Percentiles rank a stretch among this genome's conserved stretches.
Evolutionary conservation across 2,797 vertebrate genomes (phyloP).

Genomic region (Spinus pinus): DNA sequence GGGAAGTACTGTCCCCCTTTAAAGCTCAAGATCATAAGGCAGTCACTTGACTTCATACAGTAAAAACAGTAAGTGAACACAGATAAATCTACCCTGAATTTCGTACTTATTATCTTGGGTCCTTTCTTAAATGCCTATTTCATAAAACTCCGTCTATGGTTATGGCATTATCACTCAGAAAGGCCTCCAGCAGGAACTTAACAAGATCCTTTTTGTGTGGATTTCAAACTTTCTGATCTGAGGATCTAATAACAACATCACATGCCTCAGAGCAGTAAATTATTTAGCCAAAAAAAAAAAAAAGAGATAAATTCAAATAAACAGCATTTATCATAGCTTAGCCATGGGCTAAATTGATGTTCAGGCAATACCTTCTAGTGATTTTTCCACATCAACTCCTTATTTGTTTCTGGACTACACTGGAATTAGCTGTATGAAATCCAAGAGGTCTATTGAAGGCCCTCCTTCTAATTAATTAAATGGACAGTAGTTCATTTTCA

Average conservation of each 20-base stretch:
- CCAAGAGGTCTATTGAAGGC: fast-evolving
- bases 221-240: not conserved
- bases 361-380: not conserved
- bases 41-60: not conserved
- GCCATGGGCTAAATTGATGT: not conserved
- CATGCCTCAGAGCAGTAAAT: not conserved
- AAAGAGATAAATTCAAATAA: not conserved
- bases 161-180: not conserved
- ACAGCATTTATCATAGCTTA: not conserved
- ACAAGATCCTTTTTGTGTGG: not conserved
- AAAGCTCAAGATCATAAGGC: not conserved
- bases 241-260: not conserved
- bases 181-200: not conserved
- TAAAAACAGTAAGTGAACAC: not conserved
- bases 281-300: not conserved
- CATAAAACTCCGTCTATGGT: not conserved
- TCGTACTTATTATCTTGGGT: not conserved
- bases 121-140: not conserved
- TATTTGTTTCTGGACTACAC: not conserved
- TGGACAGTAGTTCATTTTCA: not conserved
- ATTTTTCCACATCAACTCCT: not conserved
- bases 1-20: not conserved
- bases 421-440: not conserved
- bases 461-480: not conserved
- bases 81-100: not conserved